phyloP scores from a whole-genome alignment of 1,140 invertebrate genomes.

The Drosophila ohnishii region DNA sequence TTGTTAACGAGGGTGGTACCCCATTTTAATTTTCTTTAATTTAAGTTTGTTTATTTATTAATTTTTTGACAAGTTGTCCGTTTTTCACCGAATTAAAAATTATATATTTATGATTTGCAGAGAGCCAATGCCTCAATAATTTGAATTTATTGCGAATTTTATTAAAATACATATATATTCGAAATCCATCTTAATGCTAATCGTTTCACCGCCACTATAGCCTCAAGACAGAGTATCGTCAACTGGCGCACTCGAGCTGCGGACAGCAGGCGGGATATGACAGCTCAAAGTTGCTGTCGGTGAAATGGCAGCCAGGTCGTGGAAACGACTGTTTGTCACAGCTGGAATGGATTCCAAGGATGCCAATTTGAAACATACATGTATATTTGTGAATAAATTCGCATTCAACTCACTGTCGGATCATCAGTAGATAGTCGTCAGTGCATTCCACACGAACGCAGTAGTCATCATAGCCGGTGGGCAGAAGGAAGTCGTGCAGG shows the following conservation, averaged over 20 bases:
- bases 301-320: conserved; percentile 37
- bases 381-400: neutral
- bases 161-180: neutral
- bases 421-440: conserved; percentile 67
- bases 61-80: no score
- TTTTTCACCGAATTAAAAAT: no score
- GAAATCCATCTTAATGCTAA: neutral
- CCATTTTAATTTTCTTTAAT: no score
- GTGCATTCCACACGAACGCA: conserved; percentile 55
- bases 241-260: conserved; percentile 21
- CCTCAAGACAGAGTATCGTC: neutral
- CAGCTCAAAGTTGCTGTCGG: conserved; percentile 45
- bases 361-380: neutral
- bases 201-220: neutral
- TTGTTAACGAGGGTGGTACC: no score
- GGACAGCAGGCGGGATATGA: conserved; percentile 61
- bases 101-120: neutral
- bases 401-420: conserved; percentile 60
- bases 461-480: conserved; percentile 34
- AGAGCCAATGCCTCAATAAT: neutral
- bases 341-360: conserved; percentile 25
- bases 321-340: conserved; percentile 55
- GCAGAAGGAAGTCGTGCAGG: conserved; percentile 33
- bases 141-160: neutral
- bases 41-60: no score